Evolutionary conservation across 2,888 invertebrate genomes (phyloP).

Genomic region (Hipparchia sbordonii): DNA sequence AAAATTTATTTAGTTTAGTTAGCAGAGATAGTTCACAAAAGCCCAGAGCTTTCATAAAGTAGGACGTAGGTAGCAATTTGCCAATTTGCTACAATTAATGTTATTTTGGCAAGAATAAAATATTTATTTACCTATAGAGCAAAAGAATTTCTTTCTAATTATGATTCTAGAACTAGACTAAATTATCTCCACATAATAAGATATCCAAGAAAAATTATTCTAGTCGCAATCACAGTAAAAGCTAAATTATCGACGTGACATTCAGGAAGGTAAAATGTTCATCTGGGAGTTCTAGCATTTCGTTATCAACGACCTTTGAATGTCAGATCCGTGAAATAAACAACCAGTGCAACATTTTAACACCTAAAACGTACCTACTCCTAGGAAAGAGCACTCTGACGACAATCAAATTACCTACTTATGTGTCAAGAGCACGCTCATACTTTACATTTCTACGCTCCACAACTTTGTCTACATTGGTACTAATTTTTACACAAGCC

Average conservation of each 20-base stretch:
- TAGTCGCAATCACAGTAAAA: neutral
- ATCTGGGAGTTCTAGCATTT: slow-evolving; percentile 44
- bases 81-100: neutral
- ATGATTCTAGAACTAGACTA: neutral
- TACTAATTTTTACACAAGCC: too few species aligned
- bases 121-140: too few species aligned
- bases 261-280: slow-evolving; percentile 43
- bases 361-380: slow-evolving; percentile 8
- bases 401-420: neutral
- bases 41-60: neutral
- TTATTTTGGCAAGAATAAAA: too few species aligned
- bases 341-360: slow-evolving; percentile 34
- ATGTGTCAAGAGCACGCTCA: neutral
- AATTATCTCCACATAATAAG: neutral
- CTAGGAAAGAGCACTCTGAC: slow-evolving; percentile 9
- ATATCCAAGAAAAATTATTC: too few species aligned
- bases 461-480: neutral
- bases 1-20: slow-evolving; percentile 16
- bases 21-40: neutral
- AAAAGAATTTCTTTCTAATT: too few species aligned
- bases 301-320: slow-evolving; percentile 60
- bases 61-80: neutral
- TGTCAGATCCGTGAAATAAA: slow-evolving; percentile 49
- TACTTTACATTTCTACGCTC: slow-evolving; percentile 8
- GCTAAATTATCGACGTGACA: slow-evolving; percentile 41